Evolutionary conservation across 92 coral and sea anemone species (phyloP).

Genomic region (Heteractis magnifica): DNA sequence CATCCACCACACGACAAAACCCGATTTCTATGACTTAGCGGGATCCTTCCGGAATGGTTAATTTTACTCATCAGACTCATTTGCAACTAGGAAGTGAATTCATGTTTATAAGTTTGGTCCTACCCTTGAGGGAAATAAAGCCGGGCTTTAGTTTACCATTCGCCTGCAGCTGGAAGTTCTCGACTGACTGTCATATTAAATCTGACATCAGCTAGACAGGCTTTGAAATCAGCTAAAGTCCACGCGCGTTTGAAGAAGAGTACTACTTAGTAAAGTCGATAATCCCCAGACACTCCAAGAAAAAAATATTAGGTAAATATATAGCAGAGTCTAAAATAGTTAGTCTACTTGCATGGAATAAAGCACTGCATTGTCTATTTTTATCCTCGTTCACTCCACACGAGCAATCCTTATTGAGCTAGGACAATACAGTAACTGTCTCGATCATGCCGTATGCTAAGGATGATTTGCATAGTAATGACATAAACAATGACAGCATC

Average conservation of each 20-base stretch:
- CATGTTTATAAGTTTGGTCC: not conserved
- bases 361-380: not conserved
- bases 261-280: too few relatives aligned
- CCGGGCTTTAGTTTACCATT: too few relatives aligned
- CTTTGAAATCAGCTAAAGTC: too few relatives aligned
- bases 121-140: not conserved
- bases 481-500: slow-evolving; percentile 10
- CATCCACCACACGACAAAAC: not conserved
- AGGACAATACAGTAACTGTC: not conserved
- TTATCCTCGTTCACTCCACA: not conserved
- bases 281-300: too few relatives aligned
- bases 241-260: too few relatives aligned
- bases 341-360: not conserved
- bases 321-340: too few relatives aligned
- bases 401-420: not conserved
- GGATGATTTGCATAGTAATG: slow-evolving; percentile 18
- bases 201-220: too few relatives aligned
- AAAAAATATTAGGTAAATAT: too few relatives aligned
- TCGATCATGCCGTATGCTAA: not conserved
- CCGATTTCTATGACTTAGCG: not conserved
- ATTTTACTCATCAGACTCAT: not conserved
- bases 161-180: not conserved
- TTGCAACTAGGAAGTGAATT: not conserved
- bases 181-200: not conserved
- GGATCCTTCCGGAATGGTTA: not conserved